A percentile compares a stretch with the other conserved stretches of the same genome.
phyloP scores from a whole-genome alignment of 1,140 invertebrate species.

The Zaprionus davidi region DNA sequence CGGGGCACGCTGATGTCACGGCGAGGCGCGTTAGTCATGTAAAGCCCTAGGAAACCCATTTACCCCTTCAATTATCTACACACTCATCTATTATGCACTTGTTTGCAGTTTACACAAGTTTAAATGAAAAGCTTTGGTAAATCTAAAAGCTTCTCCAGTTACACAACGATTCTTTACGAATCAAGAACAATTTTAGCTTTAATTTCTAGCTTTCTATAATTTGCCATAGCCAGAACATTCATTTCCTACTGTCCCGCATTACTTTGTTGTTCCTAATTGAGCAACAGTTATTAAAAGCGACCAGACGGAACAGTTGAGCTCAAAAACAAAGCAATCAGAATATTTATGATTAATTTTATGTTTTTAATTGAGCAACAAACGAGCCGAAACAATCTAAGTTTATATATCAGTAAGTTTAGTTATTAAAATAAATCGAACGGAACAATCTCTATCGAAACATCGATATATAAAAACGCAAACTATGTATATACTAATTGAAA shows the following conservation, averaged over 20 bases:
- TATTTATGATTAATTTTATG: background rate
- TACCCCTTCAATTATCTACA: background rate
- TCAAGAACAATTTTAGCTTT: background rate
- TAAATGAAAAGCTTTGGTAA: background rate
- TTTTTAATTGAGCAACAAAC: background rate
- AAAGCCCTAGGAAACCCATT: conserved; percentile 2
- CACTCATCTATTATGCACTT: background rate
- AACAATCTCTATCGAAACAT: background rate
- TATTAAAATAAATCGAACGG: background rate
- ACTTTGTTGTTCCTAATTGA: background rate
- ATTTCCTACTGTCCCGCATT: background rate
- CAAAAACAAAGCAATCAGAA: background rate
- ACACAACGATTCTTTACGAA: background rate
- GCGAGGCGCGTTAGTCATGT: conserved; percentile 27
- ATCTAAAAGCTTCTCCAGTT: background rate
- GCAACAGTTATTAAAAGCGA: background rate
- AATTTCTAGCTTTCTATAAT: background rate
- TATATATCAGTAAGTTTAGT: background rate
- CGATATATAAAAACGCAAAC: background rate
- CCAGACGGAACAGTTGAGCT: background rate
- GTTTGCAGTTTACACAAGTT: conserved; percentile 3
- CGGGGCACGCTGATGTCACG: conserved; percentile 42
- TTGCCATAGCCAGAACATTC: background rate
- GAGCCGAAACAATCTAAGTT: background rate
- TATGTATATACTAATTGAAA: conserved; percentile 4